A percentile compares a stretch with the other conserved stretches of the same genome.
Conservation (phyloP, 2,113 vertebrate genomes). For the Protomyctophum bolini region DNA sequence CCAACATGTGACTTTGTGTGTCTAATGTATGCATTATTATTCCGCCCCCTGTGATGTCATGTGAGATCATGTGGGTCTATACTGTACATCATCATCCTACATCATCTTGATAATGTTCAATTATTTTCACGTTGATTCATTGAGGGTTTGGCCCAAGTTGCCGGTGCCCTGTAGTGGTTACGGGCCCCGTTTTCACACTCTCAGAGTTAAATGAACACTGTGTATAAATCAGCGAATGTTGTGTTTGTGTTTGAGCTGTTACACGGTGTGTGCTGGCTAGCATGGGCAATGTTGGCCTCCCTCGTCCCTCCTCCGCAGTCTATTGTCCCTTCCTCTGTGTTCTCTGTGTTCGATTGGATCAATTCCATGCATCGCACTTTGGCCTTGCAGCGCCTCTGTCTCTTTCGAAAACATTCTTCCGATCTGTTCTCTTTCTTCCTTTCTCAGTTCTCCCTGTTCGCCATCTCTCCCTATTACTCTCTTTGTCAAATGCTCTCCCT, state of each 20-base stretch:
- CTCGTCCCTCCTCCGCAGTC: not conserved
- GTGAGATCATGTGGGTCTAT: not conserved
- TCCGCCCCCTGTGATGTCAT: not conserved
- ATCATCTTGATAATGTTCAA: too few relatives aligned
- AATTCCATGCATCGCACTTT: constrained; percentile 13
- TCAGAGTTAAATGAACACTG: too few relatives aligned
- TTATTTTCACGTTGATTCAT: too few relatives aligned
- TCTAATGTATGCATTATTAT: not conserved
- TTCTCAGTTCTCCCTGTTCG: too few relatives aligned
- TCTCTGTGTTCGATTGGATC: too few relatives aligned
- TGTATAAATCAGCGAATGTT: not conserved
- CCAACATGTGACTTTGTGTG: not conserved
- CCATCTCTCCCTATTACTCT: not conserved
- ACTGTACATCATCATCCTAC: too few relatives aligned
- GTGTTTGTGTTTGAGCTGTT: not conserved
- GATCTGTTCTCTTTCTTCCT: not conserved
- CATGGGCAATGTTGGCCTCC: not conserved
- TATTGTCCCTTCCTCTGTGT: not conserved
- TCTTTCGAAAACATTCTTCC: constrained; percentile 19
- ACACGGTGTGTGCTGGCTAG: constrained; percentile 2
- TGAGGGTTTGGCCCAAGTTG: too few relatives aligned
- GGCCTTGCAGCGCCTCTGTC: constrained; percentile 27
- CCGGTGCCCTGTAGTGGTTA: too few relatives aligned
- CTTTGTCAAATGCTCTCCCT: constrained; percentile 14
- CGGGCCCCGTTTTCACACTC: too few relatives aligned